These are phyloP conservation scores for Leucosticte australis DNA, from an alignment of 2,113 vertebrate species.

Conservation along the genomic window DNA sequence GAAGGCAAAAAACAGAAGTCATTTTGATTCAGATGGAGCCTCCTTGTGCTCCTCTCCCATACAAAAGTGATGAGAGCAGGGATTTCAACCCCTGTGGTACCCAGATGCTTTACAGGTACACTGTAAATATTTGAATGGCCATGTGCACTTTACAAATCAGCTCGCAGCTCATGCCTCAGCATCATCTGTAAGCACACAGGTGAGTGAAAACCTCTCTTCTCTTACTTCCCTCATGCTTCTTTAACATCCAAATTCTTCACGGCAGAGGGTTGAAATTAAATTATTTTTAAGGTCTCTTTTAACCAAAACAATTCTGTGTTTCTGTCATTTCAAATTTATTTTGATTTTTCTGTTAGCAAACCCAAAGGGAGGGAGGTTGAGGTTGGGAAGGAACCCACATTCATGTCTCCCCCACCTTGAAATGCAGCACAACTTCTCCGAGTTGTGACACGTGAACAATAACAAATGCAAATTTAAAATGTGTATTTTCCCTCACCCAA, in stretches of 20 bases:
- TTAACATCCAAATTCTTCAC: neutral
- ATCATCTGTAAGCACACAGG: neutral
- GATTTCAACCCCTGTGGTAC: neutral
- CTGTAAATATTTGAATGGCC: neutral
- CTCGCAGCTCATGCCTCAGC: neutral
- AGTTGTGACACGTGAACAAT: neutral
- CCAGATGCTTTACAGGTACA: neutral
- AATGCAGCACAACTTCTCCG: neutral
- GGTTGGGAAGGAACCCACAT: neutral
- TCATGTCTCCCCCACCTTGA: neutral
- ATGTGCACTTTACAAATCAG: neutral
- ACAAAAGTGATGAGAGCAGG: neutral
- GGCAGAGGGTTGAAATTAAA: neutral
- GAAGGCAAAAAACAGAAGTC: neutral
- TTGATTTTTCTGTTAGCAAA: neutral
- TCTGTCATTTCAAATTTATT: neutral
- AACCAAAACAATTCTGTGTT: neutral
- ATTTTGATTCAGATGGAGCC: neutral
- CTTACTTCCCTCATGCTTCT: neutral
- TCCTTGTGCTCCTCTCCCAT: neutral
- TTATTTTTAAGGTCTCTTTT: neutral
- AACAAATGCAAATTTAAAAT: neutral
- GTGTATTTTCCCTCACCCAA: neutral
- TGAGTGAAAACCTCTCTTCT: neutral
- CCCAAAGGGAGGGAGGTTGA: neutral